These are phyloP conservation scores for Cherax destructor DNA, from an alignment of 1,140 invertebrate genomes.

Conservation along the genomic window DNA sequence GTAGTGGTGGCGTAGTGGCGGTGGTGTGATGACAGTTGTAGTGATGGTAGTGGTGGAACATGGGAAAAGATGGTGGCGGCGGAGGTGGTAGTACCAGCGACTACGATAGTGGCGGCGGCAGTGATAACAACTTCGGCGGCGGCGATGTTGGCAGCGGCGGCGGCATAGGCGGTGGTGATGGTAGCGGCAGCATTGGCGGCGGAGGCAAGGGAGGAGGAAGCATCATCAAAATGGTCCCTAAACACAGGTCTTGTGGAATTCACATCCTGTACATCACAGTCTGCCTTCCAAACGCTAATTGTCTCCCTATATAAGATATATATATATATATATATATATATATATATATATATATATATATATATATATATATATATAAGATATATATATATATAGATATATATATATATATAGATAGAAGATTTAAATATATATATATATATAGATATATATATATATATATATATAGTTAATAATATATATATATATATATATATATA, in stretches of 20 bases:
- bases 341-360: slow-evolving; percentile 12
- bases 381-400: no score
- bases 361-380: background rate
- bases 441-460: slow-evolving; percentile 1
- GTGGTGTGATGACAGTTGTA: background rate
- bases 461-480: no score
- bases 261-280: slow-evolving; percentile 20
- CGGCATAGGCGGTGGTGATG: background rate
- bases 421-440: background rate
- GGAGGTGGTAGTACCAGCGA: background rate
- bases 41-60: background rate
- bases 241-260: slow-evolving; percentile 17
- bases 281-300: slow-evolving; percentile 16
- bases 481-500: no score
- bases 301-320: background rate
- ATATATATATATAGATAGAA: background rate
- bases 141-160: background rate
- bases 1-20: background rate
- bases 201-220: background rate
- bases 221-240: background rate
- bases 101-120: background rate
- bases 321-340: slow-evolving; percentile 5
- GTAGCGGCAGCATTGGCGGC: background rate
- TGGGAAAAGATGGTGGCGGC: background rate
- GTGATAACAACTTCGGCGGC: background rate